A percentile compares a stretch with the other conserved stretches of the same genome.
These are phyloP conservation scores for Tetanocera ferruginea DNA, from an alignment of 2,888 invertebrate genomes.

Conservation along the genomic window DNA sequence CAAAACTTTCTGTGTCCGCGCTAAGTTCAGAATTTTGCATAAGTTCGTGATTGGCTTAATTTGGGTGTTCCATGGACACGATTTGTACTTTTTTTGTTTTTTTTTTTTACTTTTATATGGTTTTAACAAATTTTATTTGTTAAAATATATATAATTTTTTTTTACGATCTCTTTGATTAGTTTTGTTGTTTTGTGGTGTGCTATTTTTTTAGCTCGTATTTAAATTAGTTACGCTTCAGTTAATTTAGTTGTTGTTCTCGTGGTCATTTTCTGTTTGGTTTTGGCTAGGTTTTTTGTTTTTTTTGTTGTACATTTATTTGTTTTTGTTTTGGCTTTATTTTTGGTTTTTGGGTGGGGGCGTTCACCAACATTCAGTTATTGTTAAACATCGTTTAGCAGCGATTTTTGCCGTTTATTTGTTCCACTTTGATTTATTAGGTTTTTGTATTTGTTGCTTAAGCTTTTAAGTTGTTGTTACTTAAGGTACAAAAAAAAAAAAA, in stretches of 20 bases:
- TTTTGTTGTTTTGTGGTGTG: not conserved
- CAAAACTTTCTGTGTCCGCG: slow-evolving; percentile 1
- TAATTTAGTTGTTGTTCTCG: slow-evolving; percentile 30
- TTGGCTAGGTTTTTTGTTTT: not conserved
- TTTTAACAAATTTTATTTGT: slow-evolving; percentile 29
- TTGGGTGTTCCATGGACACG: slow-evolving; percentile 44
- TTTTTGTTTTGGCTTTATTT: not conserved
- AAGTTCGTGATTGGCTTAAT: slow-evolving; percentile 56
- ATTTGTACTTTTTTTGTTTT: slow-evolving; percentile 28
- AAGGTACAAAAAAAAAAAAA: not conserved
- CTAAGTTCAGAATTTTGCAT: slow-evolving; percentile 50
- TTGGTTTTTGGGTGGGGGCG: slow-evolving; percentile 17
- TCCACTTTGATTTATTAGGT: slow-evolving; percentile 19
- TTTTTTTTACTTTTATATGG: not conserved
- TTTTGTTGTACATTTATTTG: not conserved
- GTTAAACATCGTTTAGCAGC: slow-evolving; percentile 9
- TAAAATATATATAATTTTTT: slow-evolving; percentile 8
- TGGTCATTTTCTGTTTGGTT: not conserved
- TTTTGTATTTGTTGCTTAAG: not conserved
- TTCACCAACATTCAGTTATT: not conserved
- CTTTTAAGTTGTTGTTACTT: not conserved
- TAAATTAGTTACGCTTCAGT: slow-evolving; percentile 36
- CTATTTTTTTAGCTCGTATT: not conserved
- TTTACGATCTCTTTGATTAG: not conserved
- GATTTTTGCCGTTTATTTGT: slow-evolving; percentile 12